These are phyloP conservation scores for Eilema depressum DNA, from an alignment of 2,888 invertebrate species.

Conservation along the genomic window DNA sequence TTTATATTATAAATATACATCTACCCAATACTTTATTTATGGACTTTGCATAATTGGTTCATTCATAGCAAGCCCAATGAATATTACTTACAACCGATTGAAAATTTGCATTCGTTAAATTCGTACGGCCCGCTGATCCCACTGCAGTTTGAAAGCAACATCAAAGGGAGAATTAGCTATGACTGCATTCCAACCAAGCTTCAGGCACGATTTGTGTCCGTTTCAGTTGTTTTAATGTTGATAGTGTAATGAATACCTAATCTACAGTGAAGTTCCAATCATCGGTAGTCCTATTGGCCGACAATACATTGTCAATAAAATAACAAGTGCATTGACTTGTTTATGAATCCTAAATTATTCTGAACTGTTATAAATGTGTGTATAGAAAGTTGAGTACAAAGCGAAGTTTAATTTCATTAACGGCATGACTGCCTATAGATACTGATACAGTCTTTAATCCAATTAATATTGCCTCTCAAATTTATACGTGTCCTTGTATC, in stretches of 20 bases:
- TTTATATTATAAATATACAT: background rate
- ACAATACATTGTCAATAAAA: background rate
- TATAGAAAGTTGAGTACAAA: conserved; percentile 29
- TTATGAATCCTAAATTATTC: background rate
- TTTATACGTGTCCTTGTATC: conserved; percentile 26
- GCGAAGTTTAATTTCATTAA: conserved; percentile 49
- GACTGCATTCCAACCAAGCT: conserved; percentile 22
- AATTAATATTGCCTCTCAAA: conserved; percentile 49
- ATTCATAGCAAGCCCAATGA: background rate
- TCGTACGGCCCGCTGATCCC: conserved; percentile 36
- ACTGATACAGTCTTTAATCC: conserved; percentile 45
- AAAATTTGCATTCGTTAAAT: conserved; percentile 34
- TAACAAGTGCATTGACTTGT: background rate
- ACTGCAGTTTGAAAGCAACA: conserved; percentile 36
- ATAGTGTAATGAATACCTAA: conserved; percentile 38
- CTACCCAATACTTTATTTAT: background rate
- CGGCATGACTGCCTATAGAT: conserved; percentile 30
- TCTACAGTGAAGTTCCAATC: conserved; percentile 18
- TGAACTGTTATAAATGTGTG: background rate
- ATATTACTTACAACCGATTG: background rate
- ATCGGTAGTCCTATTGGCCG: conserved; percentile 21
- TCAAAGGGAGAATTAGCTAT: conserved; percentile 41
- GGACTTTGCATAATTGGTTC: background rate
- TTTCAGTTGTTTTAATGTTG: conserved; percentile 33
- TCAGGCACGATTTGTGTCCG: conserved; percentile 34